A percentile compares a stretch with the other conserved stretches of the same genome.
These are phyloP conservation scores for Spondyliosoma cantharus DNA, from an alignment of 2,797 vertebrate genomes.

Conservation along the genomic window DNA sequence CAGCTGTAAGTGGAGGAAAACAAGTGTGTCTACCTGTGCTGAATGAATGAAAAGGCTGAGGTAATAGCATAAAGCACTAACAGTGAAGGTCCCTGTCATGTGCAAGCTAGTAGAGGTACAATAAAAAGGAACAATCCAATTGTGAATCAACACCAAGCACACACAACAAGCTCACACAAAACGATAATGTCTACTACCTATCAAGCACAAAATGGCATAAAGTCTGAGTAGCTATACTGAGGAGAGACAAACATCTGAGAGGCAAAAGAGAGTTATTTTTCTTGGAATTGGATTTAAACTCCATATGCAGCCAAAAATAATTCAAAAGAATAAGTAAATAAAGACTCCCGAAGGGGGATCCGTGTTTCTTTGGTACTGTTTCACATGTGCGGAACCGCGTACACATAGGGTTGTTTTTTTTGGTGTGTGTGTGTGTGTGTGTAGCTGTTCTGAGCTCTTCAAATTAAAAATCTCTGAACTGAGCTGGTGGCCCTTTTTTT, in stretches of 20 bases:
- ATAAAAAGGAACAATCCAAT: neutral
- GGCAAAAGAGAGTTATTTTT: neutral
- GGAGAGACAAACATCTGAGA: constrained; percentile 4
- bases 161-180: neutral
- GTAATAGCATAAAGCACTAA: neutral
- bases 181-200: neutral
- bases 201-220: neutral
- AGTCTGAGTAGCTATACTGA: neutral
- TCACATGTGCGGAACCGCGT: too few relatives aligned
- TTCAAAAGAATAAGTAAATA: too few relatives aligned
- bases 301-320: too few relatives aligned
- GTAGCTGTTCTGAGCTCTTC: too few relatives aligned
- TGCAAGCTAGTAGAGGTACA: neutral
- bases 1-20: neutral
- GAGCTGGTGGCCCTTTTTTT: too few relatives aligned
- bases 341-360: too few relatives aligned
- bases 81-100: neutral
- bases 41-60: constrained; percentile 4
- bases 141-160: neutral
- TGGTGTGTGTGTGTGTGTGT: too few relatives aligned
- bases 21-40: neutral
- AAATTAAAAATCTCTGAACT: too few relatives aligned
- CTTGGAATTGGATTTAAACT: too few relatives aligned
- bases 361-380: neutral
- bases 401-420: too few relatives aligned